Evolutionary conservation across 2,797 vertebrate genomes (phyloP), one percentile per base, ranked within the genome.

Genomic region (Poeciliopsis gracilis): DNA sequence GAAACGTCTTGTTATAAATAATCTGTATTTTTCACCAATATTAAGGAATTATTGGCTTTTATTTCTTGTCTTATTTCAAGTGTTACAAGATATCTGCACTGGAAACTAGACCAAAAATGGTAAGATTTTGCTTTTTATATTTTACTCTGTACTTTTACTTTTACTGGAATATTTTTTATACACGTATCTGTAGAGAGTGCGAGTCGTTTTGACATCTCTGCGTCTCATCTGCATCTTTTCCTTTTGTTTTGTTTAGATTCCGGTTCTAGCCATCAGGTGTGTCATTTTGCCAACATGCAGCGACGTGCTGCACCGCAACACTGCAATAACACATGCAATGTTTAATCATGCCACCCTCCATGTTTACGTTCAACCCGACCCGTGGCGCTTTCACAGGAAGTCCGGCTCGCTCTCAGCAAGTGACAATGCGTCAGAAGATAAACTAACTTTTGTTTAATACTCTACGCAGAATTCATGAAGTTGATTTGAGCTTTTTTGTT

Each of bases 241-340:
- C 13, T 16, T 72, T 79, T 49, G 41, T 18, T 57, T 80, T 73
- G 72, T 85, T 83, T 78, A 77, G 85, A 38, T 70, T 72, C 46
- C 28, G 46, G 41, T 28, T 61, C 75, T 5, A 77, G 47, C 47
- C 69, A 13, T 83, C 82, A 66, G 61, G 28, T 73, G 5, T 66
- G 82, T 84, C 82, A 18, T 66, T 55, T 77, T 67, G 81, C 82
- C 75, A 0, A n/a, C 76, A 77, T 74, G 45, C 45, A 67, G n/a
- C 57, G 43, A 77, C 43, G 13, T 2, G 53, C 51, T 46, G 6
- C 13, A 2, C 46, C 23, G 59, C 45, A 6, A 1, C 20, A 45
- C 66, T 46, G 61, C 41, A 28, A 10, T 13, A 30, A 49, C 43
- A 41, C 59, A 5, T 1, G 33, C 51, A 55, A 5, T 33, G 69